phyloP scores from a whole-genome alignment of 2,888 invertebrate genomes.

The Gymnocheta viridis region DNA sequence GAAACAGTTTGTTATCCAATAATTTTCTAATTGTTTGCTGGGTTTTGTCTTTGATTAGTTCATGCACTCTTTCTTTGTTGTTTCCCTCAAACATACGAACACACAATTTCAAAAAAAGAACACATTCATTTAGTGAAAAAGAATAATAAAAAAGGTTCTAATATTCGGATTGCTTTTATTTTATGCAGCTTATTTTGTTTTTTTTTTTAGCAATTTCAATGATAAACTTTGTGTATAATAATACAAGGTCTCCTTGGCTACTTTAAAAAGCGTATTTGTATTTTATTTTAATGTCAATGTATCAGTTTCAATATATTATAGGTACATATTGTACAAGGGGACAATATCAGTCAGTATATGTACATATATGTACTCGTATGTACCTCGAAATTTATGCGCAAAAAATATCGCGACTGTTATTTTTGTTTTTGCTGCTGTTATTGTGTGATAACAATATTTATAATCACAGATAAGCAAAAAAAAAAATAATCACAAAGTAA shows the following conservation, averaged over 20 bases:
- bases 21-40: no score
- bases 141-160: not conserved
- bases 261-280: no score
- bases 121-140: not conserved
- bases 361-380: no score
- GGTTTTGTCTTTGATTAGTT: not conserved
- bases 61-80: not conserved
- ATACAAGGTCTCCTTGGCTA: conserved; percentile 23
- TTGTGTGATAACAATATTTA: conserved; percentile 41
- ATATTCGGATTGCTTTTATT: not conserved
- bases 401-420: not conserved
- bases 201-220: not conserved
- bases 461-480: conserved; percentile 20
- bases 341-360: not conserved
- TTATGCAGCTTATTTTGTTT: not conserved
- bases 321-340: not conserved
- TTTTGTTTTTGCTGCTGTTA: not conserved
- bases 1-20: no score
- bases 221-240: not conserved
- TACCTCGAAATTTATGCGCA: conserved; percentile 13
- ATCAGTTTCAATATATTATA: not conserved
- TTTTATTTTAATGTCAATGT: no score
- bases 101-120: not conserved
- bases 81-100: not conserved
- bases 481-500: not conserved